Percentiles rank a stretch among this genome's conserved stretches.
Evolutionary conservation across 2,797 vertebrate species (phyloP).

Genomic region (Tauraco hartlaubi): DNA sequence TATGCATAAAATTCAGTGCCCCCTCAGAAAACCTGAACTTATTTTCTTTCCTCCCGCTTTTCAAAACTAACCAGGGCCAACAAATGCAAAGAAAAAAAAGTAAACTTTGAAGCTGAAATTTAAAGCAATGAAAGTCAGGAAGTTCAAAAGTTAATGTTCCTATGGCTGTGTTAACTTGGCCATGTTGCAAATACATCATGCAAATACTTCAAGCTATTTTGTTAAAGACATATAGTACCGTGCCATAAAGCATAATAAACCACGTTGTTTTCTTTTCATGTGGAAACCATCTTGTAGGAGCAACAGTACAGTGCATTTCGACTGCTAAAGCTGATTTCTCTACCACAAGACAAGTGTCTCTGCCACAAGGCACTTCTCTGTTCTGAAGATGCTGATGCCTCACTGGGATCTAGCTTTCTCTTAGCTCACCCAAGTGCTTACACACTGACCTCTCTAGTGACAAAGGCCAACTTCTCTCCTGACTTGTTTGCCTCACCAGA

Average conservation of each 20-base stretch:
- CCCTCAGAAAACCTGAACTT: slow-evolving; percentile 9
- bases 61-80: slow-evolving; percentile 61
- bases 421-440: not conserved
- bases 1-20: not conserved
- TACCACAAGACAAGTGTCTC: not conserved
- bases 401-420: not conserved
- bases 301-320: not conserved
- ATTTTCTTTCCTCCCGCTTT: slow-evolving; percentile 44
- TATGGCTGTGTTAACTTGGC: slow-evolving; percentile 66
- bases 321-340: not conserved
- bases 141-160: slow-evolving; percentile 73
- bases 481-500: not conserved
- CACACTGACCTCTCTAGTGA: not conserved
- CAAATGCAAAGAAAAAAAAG: slow-evolving; percentile 35
- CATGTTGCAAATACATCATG: slow-evolving; percentile 60
- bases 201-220: slow-evolving; percentile 60
- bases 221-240: slow-evolving; percentile 27
- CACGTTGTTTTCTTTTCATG: slow-evolving; percentile 28
- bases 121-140: slow-evolving; percentile 69
- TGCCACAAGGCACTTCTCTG: not conserved
- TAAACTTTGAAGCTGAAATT: slow-evolving; percentile 68
- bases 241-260: slow-evolving; percentile 44
- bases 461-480: not conserved
- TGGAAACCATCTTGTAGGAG: slow-evolving; percentile 1
- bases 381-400: not conserved